phyloP scores from a whole-genome alignment of 2,888 invertebrate species.

The Rutpela maculata region DNA sequence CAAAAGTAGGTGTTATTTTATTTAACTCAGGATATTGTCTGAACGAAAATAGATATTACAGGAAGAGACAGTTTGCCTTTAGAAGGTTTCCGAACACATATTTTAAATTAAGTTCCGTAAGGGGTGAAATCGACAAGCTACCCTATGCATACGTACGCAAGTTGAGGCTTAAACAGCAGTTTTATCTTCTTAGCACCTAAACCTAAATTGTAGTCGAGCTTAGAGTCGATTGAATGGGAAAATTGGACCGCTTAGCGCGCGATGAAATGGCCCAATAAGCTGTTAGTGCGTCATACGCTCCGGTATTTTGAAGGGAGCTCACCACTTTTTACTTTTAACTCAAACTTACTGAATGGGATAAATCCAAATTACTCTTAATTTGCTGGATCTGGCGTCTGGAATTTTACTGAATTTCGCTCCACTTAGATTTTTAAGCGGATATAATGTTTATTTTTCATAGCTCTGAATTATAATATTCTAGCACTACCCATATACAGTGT shows the following conservation, averaged over 20 bases:
- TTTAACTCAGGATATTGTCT: conserved; percentile 3
- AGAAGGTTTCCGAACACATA: conserved; percentile 47
- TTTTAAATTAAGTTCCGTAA: conserved; percentile 56
- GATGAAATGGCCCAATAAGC: conserved; percentile 69
- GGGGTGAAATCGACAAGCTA: conserved; percentile 44
- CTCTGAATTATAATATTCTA: not conserved
- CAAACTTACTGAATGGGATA: conserved; percentile 50
- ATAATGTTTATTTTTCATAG: not conserved
- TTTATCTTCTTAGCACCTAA: conserved; percentile 67
- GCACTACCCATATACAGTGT: too few relatives aligned
- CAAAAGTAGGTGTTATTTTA: conserved; percentile 1
- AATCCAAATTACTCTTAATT: conserved; percentile 42
- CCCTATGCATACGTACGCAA: conserved; percentile 58
- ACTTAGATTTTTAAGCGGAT: not conserved
- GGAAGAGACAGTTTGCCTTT: conserved; percentile 13
- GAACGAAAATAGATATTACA: conserved; percentile 24
- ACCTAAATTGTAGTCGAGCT: conserved; percentile 67
- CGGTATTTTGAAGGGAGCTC: conserved; percentile 51
- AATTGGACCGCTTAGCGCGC: conserved; percentile 68
- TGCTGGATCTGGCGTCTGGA: conserved; percentile 5
- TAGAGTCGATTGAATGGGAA: conserved; percentile 70
- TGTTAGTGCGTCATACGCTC: conserved; percentile 65
- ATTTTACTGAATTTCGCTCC: not conserved
- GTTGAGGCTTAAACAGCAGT: conserved; percentile 63
- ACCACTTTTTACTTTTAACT: conserved; percentile 50